These are phyloP conservation scores for Harmothoe impar DNA, from an alignment of 2,888 invertebrate species.

Conservation along the genomic window DNA sequence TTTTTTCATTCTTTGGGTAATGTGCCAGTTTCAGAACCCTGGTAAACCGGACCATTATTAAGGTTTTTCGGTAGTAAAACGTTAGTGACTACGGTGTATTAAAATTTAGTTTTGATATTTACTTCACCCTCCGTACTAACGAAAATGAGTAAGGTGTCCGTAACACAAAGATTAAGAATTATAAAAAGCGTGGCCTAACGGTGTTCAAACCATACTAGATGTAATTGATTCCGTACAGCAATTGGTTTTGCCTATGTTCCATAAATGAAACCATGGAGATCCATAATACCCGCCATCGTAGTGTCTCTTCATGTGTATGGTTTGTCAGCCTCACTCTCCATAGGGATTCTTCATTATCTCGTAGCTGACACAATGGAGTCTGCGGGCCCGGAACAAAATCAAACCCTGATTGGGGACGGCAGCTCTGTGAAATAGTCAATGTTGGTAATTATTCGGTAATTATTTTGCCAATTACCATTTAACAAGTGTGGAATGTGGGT, in stretches of 20 bases:
- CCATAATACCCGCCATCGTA: no score
- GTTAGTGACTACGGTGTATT: no score
- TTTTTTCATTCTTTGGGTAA: not conserved
- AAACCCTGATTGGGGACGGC: not conserved
- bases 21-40: not conserved
- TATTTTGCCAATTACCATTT: conserved; percentile 40
- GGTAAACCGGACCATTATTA: not conserved
- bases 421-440: not conserved
- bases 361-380: not conserved
- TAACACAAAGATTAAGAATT: no score
- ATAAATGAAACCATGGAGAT: not conserved
- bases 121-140: no score
- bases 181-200: no score
- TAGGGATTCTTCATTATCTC: not conserved
- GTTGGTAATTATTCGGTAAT: conserved; percentile 16
- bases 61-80: not conserved
- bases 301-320: not conserved
- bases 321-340: not conserved
- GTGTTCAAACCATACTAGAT: no score
- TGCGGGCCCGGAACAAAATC: not conserved
- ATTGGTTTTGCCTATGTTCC: not conserved
- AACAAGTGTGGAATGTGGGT: not conserved
- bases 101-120: no score
- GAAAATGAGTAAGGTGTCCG: no score
- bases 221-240: no score